Evolutionary conservation across 2,888 invertebrate species (phyloP).

Genomic region (Nemotelus nigrinus): DNA sequence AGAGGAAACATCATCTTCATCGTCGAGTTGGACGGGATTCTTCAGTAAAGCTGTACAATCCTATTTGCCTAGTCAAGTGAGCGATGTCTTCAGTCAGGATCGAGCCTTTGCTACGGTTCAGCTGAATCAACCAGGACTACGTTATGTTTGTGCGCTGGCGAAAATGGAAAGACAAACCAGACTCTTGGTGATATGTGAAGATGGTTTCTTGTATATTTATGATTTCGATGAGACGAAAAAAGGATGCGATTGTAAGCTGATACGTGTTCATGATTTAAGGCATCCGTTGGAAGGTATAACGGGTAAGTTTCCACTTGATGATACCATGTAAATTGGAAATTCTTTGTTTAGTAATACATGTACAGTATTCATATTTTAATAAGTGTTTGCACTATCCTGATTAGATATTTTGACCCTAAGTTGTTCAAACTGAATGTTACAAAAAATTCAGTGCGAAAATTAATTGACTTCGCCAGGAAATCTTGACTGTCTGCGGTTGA

Average conservation of each 20-base stretch:
- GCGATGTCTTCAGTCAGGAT: constrained; percentile 64
- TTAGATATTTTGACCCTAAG: background rate
- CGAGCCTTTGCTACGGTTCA: constrained; percentile 64
- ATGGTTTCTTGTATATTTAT: constrained; percentile 64
- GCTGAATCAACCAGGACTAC: constrained; percentile 61
- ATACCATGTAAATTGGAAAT: background rate
- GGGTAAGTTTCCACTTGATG: constrained; percentile 45
- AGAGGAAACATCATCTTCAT: constrained; percentile 13
- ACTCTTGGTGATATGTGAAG: constrained; percentile 63
- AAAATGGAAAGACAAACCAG: constrained; percentile 61
- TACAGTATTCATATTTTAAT: background rate
- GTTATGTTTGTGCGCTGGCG: constrained; percentile 61
- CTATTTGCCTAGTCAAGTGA: constrained; percentile 62
- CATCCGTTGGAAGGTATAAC: constrained; percentile 62
- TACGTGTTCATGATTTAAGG: constrained; percentile 62
- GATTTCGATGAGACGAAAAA: constrained; percentile 61
- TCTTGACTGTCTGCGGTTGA: too few species aligned
- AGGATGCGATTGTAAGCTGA: constrained; percentile 62
- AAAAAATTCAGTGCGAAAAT: background rate
- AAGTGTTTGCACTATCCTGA: background rate
- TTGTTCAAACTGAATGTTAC: too few species aligned
- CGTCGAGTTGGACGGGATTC: constrained; percentile 60
- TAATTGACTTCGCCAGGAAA: background rate
- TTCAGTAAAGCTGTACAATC: constrained; percentile 63
- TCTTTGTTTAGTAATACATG: background rate